Evolutionary conservation across 1,140 invertebrate species (phyloP).

Genomic region (Diachasma alloeum): DNA sequence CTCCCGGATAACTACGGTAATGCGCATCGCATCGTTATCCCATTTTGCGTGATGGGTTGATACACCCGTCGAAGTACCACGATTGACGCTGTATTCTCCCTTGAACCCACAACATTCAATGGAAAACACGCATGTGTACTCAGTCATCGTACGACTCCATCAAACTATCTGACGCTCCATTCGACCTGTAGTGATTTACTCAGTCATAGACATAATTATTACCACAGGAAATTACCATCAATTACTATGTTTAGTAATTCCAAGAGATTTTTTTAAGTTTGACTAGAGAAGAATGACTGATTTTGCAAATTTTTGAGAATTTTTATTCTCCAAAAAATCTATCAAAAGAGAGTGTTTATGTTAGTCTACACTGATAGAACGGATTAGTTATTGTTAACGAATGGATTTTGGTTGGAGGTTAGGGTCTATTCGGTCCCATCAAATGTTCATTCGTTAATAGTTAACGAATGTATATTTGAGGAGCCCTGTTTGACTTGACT

Average conservation of each 20-base stretch:
- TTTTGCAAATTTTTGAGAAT: too few relatives aligned
- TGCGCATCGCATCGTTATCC: neutral
- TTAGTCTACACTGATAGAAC: too few relatives aligned
- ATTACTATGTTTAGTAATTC: neutral
- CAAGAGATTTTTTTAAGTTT: too few relatives aligned
- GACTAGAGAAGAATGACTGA: too few relatives aligned
- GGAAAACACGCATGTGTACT: neutral
- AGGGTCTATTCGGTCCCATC: too few relatives aligned
- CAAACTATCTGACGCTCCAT: slow-evolving; percentile 18
- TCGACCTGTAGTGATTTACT: slow-evolving; percentile 16
- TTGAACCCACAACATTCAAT: neutral
- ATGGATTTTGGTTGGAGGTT: too few relatives aligned
- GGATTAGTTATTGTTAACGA: too few relatives aligned
- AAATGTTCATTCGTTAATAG: too few relatives aligned
- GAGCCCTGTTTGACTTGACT: too few relatives aligned
- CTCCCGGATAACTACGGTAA: neutral
- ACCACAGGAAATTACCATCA: neutral
- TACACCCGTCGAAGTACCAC: neutral
- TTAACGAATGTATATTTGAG: too few relatives aligned
- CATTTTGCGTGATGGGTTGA: neutral
- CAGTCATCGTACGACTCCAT: neutral
- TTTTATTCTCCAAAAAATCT: too few relatives aligned
- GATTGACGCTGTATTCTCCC: neutral
- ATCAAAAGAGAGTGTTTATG: too few relatives aligned
- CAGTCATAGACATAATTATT: slow-evolving; percentile 2